A percentile compares a stretch with the other conserved stretches of the same genome.
Evolutionary conservation across 1,140 invertebrate genomes (phyloP).

Genomic region (Drosophila kepulauana): DNA sequence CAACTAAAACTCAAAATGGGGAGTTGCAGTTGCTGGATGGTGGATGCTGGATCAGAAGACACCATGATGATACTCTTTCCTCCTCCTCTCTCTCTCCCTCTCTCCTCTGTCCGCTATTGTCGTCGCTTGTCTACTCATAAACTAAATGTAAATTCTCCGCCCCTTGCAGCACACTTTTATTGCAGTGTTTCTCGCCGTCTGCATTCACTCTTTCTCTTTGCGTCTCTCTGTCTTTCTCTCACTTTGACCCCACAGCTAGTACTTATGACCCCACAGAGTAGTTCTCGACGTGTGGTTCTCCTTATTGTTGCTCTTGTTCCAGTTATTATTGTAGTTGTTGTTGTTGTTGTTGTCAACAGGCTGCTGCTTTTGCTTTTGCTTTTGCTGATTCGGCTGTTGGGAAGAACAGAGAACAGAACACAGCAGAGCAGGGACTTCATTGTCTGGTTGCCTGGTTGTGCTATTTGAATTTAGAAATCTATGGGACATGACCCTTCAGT

Average conservation of each 20-base stretch:
- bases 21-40: constrained; percentile 19
- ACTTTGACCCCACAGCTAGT: constrained; percentile 28
- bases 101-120: constrained; percentile 55
- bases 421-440: constrained; percentile 20
- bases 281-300: constrained; percentile 67
- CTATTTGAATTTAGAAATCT: constrained; percentile 78
- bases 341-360: constrained; percentile 65
- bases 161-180: constrained; percentile 73
- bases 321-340: constrained; percentile 53
- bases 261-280: constrained; percentile 34
- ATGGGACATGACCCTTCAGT: constrained; percentile 54
- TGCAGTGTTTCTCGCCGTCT: constrained; percentile 71
- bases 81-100: neutral
- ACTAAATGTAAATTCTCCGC: constrained; percentile 79
- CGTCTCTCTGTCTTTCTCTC: neutral
- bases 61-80: constrained; percentile 35
- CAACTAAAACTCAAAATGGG: constrained; percentile 27
- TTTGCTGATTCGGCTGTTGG: constrained; percentile 49
- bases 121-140: constrained; percentile 82
- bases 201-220: constrained; percentile 26
- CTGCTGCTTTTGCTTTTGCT: constrained; percentile 64
- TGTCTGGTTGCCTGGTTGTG: constrained; percentile 44
- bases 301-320: constrained; percentile 50
- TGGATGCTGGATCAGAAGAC: constrained; percentile 30
- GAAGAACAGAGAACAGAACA: neutral